A percentile compares a stretch with the other conserved stretches of the same genome.
Conservation (phyloP, 2,797 vertebrate genomes). For the Onychomys arenicola region DNA sequence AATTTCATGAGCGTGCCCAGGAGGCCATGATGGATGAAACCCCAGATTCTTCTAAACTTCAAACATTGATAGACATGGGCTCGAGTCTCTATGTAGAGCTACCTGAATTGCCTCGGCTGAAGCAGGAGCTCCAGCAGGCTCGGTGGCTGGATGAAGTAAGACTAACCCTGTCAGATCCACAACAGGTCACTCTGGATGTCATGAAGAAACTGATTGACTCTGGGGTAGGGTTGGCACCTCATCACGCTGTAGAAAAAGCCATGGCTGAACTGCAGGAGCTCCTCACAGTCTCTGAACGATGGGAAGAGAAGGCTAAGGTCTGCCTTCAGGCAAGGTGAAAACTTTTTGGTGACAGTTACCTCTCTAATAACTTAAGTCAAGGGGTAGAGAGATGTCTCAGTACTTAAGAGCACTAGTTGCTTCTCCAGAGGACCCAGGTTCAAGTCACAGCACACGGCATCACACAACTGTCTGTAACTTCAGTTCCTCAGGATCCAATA, state of each 20-base stretch:
- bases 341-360: conserved; percentile 62
- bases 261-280: conserved; percentile 99
- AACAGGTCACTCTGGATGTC: conserved; percentile 96
- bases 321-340: conserved; percentile 96
- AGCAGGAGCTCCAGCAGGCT: conserved; percentile 98
- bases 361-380: neutral
- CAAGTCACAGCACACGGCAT: neutral
- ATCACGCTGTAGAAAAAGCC: conserved; percentile 98
- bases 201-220: conserved; percentile 99
- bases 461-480: neutral
- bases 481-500: neutral
- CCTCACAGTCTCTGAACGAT: conserved; percentile 97
- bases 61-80: conserved; percentile 95
- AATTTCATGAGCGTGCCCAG: conserved; percentile 97
- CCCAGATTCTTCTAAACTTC: conserved; percentile 97
- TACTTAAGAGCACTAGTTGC: neutral
- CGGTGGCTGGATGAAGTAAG: conserved; percentile 99
- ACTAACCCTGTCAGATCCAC: conserved; percentile 94
- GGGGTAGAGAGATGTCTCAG: neutral
- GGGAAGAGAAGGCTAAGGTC: conserved; percentile 98
- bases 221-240: conserved; percentile 96
- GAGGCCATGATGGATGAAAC: conserved; percentile 95
- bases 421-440: neutral
- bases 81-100: conserved; percentile 97
- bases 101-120: conserved; percentile 95